These are phyloP conservation scores for Cenopis cana DNA, from an alignment of 2,888 invertebrate genomes.

Conservation along the genomic window DNA sequence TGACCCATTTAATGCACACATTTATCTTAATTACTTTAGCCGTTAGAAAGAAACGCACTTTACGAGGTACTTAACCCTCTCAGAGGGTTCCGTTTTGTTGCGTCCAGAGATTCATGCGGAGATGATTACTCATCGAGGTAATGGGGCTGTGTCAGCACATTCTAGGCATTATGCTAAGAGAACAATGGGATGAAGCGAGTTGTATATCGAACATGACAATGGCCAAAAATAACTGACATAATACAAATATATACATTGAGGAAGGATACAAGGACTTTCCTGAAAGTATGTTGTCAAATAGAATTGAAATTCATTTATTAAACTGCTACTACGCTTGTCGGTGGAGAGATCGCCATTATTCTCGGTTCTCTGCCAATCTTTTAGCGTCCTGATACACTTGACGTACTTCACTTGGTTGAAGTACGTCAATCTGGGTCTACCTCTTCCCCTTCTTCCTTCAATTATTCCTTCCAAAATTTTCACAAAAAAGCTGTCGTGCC, in stretches of 20 bases:
- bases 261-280: too few species aligned
- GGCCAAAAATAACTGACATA: slow-evolving; percentile 5
- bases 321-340: too few species aligned
- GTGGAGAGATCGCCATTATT: too few species aligned
- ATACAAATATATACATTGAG: background rate
- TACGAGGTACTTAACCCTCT: slow-evolving; percentile 44
- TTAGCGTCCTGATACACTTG: too few species aligned
- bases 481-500: too few species aligned
- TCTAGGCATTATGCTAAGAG: slow-evolving; percentile 13
- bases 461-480: too few species aligned
- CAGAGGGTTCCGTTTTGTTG: slow-evolving; percentile 29
- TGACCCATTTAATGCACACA: slow-evolving; percentile 21
- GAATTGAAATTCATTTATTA: too few species aligned
- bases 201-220: slow-evolving; percentile 13
- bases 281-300: too few species aligned
- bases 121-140: slow-evolving; percentile 39
- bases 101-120: slow-evolving; percentile 37
- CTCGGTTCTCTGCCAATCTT: too few species aligned
- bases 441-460: too few species aligned
- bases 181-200: slow-evolving; percentile 16
- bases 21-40: slow-evolving; percentile 41
- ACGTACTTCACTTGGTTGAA: too few species aligned
- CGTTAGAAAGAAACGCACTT: slow-evolving; percentile 41
- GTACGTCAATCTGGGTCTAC: too few species aligned
- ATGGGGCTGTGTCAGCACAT: slow-evolving; percentile 29